Percentiles rank a stretch among this genome's conserved stretches.
Conservation (phyloP, 2,888 invertebrate species). For the Euzetes globulus region DNA sequence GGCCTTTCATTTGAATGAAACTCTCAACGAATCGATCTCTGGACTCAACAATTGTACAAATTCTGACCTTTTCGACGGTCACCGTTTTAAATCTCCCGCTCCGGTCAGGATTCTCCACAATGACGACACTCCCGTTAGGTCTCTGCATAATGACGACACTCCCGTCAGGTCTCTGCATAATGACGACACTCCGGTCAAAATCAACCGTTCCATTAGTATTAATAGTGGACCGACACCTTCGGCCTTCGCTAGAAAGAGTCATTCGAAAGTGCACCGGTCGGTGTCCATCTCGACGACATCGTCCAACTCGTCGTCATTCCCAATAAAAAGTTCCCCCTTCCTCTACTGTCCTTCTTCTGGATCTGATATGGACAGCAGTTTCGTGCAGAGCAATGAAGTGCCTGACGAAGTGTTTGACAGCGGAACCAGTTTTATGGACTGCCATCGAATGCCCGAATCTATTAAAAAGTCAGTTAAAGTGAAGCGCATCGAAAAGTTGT, state of each 20-base stretch:
- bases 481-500: neutral
- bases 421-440: neutral
- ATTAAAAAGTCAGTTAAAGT: neutral
- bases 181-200: neutral
- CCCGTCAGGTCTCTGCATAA: neutral
- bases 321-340: neutral
- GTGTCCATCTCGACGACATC: neutral
- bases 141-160: neutral
- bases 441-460: neutral
- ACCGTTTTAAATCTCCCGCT: neutral
- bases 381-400: neutral
- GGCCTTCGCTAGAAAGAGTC: neutral
- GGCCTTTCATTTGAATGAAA: constrained; percentile 14
- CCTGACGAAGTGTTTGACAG: neutral
- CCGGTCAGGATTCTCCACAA: neutral
- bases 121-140: neutral
- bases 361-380: neutral
- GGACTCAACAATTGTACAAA: neutral
- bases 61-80: neutral
- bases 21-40: neutral
- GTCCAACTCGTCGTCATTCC: neutral
- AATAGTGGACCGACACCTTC: neutral
- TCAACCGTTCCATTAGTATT: neutral
- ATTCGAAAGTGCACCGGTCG: neutral
- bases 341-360: neutral